Evolutionary conservation across 2,797 vertebrate genomes (phyloP), one percentile per base, ranked within the genome.

Genomic region (Channallabes apus): DNA sequence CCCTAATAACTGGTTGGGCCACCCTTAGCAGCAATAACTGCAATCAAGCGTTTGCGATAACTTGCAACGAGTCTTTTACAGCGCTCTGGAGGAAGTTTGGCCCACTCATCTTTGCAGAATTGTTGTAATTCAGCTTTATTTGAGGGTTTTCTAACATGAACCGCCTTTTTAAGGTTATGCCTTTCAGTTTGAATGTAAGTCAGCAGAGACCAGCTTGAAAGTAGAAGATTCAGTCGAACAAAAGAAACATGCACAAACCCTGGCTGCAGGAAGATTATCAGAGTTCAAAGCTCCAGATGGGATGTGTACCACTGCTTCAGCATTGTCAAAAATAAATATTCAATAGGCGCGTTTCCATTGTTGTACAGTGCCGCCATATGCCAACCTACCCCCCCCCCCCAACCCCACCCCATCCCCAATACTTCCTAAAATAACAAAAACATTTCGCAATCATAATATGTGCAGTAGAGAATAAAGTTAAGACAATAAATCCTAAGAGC

Each of bases 271-370:
- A 65, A 80, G 61, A 80, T 80, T 27, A 65, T 0, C 78, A 20
- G 61, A 65, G 78, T 46, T 65, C 24, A 80, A 51, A 80, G 61
- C 61, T 65, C 61, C 78, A 80, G 61, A 65, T 80, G 78, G 78
- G 61, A 80, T 14, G 61, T 51, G 78, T 41, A 51, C 61, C 61
- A 41, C 77, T 62, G 59, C 73, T 38, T 78, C 76, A 78, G 76
- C 76, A 78, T 56, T 51, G 24, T 65, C 78, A 18, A 62, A 62
- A 59, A 59, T 69, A 58, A 69, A 82, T 61, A 71, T 61, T 65
- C 14, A 64, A 46, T n/a, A 64, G 77, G 59, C 24, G 0, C 15
- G 3, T 27, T 64, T 64, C 24, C n/a, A 65, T 65, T 80, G 38
- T 80, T 65, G 6, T 51, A 51, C 35, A 38, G 76, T 29, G 15